Evolutionary conservation across 2,888 invertebrate species (phyloP).

Genomic region (Acleris emargana): DNA sequence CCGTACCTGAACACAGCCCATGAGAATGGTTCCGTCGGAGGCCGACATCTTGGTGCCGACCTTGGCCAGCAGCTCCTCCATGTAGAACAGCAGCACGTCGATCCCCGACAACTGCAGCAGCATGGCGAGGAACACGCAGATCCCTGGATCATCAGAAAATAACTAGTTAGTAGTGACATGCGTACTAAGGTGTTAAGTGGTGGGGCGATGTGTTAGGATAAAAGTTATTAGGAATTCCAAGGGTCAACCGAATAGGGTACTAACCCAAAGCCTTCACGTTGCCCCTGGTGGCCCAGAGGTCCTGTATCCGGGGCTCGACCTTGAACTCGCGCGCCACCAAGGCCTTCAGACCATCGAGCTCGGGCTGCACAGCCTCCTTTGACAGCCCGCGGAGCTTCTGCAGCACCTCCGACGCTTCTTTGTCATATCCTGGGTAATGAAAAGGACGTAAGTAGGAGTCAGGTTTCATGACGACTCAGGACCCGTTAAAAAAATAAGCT

Average conservation of each 20-base stretch:
- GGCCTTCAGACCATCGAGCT: slow-evolving; percentile 77
- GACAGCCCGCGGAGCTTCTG: slow-evolving; percentile 86
- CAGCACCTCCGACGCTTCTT: slow-evolving; percentile 86
- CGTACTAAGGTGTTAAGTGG: too few relatives aligned
- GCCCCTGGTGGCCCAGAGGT: slow-evolving; percentile 86
- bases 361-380: slow-evolving; percentile 84
- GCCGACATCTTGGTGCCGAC: slow-evolving; percentile 86
- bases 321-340: slow-evolving; percentile 69
- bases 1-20: slow-evolving; percentile 81
- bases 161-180: too few relatives aligned
- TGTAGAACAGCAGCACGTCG: slow-evolving; percentile 91
- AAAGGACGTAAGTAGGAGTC: not conserved
- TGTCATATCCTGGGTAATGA: slow-evolving; percentile 54
- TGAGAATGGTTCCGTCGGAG: slow-evolving; percentile 88
- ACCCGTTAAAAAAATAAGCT: too few relatives aligned
- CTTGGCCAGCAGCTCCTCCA: slow-evolving; percentile 86
- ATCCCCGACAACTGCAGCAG: slow-evolving; percentile 93
- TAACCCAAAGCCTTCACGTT: slow-evolving; percentile 88
- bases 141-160: slow-evolving; percentile 55
- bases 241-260: slow-evolving; percentile 9
- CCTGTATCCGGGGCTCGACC: slow-evolving; percentile 72
- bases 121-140: slow-evolving; percentile 88
- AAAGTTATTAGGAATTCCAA: too few relatives aligned
- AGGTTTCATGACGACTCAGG: too few relatives aligned
- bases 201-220: too few relatives aligned